A percentile compares a stretch with the other conserved stretches of the same genome.
Conservation (phyloP, 2,113 vertebrate species). For the Xenus cinereus region DNA sequence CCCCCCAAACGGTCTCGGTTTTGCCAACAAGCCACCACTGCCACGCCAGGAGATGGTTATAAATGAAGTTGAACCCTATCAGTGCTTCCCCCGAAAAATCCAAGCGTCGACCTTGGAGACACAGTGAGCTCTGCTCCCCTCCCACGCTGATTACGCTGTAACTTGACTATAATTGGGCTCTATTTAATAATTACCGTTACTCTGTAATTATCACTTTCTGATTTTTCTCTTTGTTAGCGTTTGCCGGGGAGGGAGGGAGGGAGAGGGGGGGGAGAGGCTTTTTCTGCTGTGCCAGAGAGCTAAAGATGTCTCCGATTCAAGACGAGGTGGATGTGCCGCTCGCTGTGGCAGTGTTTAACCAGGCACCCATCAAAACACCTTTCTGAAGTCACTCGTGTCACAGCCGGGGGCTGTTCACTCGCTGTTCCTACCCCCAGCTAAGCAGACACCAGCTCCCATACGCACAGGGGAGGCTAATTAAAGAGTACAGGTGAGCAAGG, state of each 20-base stretch:
- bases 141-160: background rate
- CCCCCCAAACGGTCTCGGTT: background rate
- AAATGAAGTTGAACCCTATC: background rate
- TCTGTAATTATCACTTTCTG: conserved; percentile 8
- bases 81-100: background rate
- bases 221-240: background rate
- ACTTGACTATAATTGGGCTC: background rate
- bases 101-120: background rate
- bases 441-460: background rate
- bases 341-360: background rate
- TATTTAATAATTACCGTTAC: background rate
- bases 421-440: background rate
- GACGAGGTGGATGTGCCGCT: background rate
- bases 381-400: background rate
- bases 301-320: background rate
- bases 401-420: background rate
- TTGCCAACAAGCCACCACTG: background rate
- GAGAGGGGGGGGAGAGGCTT: background rate
- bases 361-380: background rate
- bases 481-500: background rate
- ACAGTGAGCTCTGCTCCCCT: background rate
- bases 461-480: background rate
- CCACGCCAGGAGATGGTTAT: background rate
- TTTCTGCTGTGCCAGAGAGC: background rate
- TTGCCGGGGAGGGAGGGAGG: background rate